A percentile compares a stretch with the other conserved stretches of the same genome.
Evolutionary conservation across 1,140 invertebrate species (phyloP).

Genomic region (Tetramorium alpestre): DNA sequence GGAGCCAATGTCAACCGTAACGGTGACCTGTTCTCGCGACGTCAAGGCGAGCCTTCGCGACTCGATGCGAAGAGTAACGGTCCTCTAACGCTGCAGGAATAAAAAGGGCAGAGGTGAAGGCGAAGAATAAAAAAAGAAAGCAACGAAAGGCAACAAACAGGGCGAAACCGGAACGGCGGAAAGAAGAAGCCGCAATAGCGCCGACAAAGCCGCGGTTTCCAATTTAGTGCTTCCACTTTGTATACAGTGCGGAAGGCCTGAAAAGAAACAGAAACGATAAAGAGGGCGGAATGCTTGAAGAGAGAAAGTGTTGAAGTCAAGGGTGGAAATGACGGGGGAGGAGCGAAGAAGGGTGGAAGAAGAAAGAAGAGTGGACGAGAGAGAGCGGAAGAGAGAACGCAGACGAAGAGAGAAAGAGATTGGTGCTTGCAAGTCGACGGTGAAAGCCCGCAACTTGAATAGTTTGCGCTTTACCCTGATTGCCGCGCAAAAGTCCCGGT

Average conservation of each 20-base stretch:
- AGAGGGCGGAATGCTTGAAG: neutral
- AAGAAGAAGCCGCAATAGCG: conserved; percentile 64
- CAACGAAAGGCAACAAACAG: conserved; percentile 15
- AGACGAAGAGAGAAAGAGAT: neutral
- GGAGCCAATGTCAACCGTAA: conserved; percentile 65
- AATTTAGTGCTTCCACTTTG: conserved; percentile 72
- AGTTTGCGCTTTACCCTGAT: conserved; percentile 71
- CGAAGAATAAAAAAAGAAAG: conserved; percentile 9
- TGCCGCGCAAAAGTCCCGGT: conserved; percentile 74
- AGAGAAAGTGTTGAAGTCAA: neutral
- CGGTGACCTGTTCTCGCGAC: conserved; percentile 60
- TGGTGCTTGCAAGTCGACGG: conserved; percentile 71
- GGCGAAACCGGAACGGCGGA: conserved; percentile 33
- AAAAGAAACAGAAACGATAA: conserved; percentile 59
- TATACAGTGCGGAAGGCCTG: conserved; percentile 68
- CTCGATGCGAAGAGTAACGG: conserved; percentile 44
- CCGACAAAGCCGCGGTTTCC: conserved; percentile 73
- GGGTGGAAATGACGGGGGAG: neutral
- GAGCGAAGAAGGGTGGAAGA: neutral
- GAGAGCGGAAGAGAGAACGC: neutral
- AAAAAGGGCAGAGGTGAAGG: conserved; percentile 19
- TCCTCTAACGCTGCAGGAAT: neutral
- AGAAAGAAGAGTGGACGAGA: conserved; percentile 12
- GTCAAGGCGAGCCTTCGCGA: conserved; percentile 37
- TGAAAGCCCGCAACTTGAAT: conserved; percentile 75